phyloP scores from a whole-genome alignment of 2,113 vertebrate species.

The Neogobius melanostomus region DNA sequence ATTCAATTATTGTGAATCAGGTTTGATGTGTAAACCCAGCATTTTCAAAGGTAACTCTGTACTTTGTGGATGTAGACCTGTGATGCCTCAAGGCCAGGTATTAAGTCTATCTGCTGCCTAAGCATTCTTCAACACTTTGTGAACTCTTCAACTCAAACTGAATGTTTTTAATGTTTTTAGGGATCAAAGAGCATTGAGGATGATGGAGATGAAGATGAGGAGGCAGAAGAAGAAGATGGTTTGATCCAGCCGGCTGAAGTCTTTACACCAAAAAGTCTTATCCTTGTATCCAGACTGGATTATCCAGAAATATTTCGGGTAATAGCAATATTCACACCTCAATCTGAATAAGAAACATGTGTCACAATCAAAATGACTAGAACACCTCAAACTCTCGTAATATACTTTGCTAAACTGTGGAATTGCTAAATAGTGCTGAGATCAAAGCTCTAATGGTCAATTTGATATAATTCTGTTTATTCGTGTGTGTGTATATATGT shows the following conservation, averaged over 20 bases:
- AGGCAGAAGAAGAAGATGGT: constrained; percentile 83
- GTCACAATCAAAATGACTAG: too few species aligned
- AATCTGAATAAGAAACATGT: background rate
- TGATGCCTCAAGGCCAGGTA: constrained; percentile 16
- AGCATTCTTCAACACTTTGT: constrained; percentile 19
- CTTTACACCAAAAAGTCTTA: constrained; percentile 97
- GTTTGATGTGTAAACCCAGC: too few species aligned
- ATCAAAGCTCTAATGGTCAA: too few species aligned
- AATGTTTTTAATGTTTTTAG: constrained; percentile 75
- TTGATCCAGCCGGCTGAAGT: constrained; percentile 96
- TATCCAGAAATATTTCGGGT: constrained; percentile 98
- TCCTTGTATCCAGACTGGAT: constrained; percentile 94
- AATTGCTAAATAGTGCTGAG: too few species aligned
- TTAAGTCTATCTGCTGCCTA: constrained; percentile 18
- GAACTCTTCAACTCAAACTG: constrained; percentile 34
- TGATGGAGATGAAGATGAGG: constrained; percentile 87
- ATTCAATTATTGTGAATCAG: too few species aligned
- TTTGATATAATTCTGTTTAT: background rate
- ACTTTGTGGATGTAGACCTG: background rate
- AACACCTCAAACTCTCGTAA: too few species aligned
- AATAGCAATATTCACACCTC: constrained; percentile 64
- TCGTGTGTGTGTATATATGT: too few species aligned
- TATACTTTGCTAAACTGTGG: too few species aligned
- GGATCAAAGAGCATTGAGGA: constrained; percentile 84
- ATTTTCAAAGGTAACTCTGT: background rate